A percentile compares a stretch with the other conserved stretches of the same genome.
These are phyloP conservation scores for Tokudaia muenninki DNA, from an alignment of 2,797 vertebrate species.

Conservation along the genomic window DNA sequence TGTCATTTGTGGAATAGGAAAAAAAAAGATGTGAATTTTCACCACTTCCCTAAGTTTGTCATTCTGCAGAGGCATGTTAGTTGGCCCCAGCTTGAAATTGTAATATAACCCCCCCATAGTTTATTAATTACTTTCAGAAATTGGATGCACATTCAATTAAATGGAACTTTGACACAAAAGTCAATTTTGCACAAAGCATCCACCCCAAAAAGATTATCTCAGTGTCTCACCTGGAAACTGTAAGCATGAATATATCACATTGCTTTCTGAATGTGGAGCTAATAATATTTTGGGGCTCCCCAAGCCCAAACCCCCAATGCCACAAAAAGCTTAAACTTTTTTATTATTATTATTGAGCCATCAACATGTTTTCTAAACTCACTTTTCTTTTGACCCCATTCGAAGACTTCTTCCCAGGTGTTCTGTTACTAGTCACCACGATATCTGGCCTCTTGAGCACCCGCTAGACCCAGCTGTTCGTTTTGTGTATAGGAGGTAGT, in stretches of 20 bases:
- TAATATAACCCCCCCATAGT: not conserved
- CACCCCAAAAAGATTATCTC: not conserved
- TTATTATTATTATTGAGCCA: not conserved
- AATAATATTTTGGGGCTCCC: not conserved
- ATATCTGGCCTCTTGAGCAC: not conserved
- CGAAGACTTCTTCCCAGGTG: not conserved
- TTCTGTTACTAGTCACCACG: rapidly evolving
- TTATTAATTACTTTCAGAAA: slow-evolving; percentile 29
- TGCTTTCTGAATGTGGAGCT: not conserved
- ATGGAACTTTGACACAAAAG: not conserved
- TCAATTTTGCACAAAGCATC: not conserved
- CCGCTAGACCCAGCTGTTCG: not conserved
- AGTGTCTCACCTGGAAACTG: not conserved
- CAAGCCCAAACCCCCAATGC: not conserved
- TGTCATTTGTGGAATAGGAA: not conserved
- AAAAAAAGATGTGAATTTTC: slow-evolving; percentile 8
- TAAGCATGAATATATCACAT: not conserved
- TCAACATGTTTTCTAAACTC: slow-evolving; percentile 31
- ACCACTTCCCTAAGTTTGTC: not conserved
- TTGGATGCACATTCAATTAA: not conserved
- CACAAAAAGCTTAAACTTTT: not conserved
- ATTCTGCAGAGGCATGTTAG: not conserved
- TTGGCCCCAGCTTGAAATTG: not conserved
- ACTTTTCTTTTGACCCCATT: slow-evolving; percentile 10
- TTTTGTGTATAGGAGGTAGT: not conserved